Conservation (phyloP, 1,140 invertebrate species). For the Acyrthosiphon pisum region DNA sequence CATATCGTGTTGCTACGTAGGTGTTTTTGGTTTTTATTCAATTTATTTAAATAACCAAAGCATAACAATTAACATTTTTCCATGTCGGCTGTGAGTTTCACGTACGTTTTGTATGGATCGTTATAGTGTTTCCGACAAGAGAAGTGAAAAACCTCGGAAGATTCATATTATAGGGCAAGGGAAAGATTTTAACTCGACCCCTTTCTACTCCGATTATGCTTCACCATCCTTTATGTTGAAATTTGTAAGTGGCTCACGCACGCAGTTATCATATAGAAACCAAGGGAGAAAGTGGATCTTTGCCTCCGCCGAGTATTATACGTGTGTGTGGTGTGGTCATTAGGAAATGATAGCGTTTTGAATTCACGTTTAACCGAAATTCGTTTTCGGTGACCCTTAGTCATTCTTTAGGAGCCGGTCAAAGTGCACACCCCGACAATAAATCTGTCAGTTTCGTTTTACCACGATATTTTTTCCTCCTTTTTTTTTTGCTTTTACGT, state of each 20-base stretch:
- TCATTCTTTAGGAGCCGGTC: conserved; percentile 41
- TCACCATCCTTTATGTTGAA: conserved; percentile 32
- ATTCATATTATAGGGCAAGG: background rate
- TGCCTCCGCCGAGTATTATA: background rate
- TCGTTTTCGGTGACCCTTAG: conserved; percentile 28
- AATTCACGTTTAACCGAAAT: conserved; percentile 50
- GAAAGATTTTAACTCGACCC: conserved; percentile 35
- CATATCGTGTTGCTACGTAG: background rate
- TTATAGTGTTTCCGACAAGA: conserved; percentile 29
- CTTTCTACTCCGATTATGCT: conserved; percentile 25
- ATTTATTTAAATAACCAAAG: background rate
- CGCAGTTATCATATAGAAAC: conserved; percentile 42
- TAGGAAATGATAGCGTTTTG: conserved; percentile 50
- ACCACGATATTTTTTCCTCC: background rate
- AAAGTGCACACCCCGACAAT: conserved; percentile 28
- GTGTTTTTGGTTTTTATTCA: background rate
- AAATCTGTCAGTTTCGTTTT: conserved; percentile 41
- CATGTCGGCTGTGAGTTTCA: background rate
- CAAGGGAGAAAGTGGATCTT: background rate
- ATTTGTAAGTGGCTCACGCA: conserved; percentile 57
- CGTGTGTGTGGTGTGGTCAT: conserved; percentile 43
- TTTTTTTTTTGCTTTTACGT: background rate
- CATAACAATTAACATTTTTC: background rate
- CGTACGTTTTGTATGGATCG: background rate
- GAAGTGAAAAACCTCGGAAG: conserved; percentile 10